Evolutionary conservation across 2,888 invertebrate species (phyloP), one percentile per base, ranked within the genome.

Genomic region (Dione vanillae): DNA sequence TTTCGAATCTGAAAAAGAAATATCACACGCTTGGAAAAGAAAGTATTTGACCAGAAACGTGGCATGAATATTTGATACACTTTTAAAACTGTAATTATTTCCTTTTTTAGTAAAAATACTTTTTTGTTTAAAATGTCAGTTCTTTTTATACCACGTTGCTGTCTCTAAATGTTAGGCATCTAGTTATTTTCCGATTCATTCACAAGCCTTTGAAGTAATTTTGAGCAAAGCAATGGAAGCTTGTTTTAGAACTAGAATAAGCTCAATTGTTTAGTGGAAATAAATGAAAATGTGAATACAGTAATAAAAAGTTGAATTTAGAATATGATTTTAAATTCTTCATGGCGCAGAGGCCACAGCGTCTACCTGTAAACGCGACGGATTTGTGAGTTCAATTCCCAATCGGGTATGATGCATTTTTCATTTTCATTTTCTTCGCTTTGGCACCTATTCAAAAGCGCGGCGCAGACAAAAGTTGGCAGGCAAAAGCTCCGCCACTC

Each of bases 161-260:
- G 56, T 11, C 14, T 19, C 56, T 58, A 1, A 27, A 9, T 14
- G 14, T n/a, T n/a, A 14, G 27, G 1, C 3, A 35, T n/a, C 59
- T 59, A 14, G 59, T 27, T 59, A 27, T 10, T 59, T 59, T 43
- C 43, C 59, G 9, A 41, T 14, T 20, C 19, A 41, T 27, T 59
- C 12, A 43, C n/a, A 19, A 59, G n/a, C 14, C 20, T 41, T 59
- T 14, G 14, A 14, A 20, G 43, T 41, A 59, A 27, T 43, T 8
- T 43, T 59, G 59, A 59, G 20, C 43, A 59, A 59, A 59, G 59
- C 59, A 14, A 59, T 19, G n/a, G 19, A 59, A 27, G n/a, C 41
- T 43, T 20, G 41, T 59, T 12, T 43, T 43, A 11, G 10, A 59
- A 43, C 43, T 27, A 27, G 10, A 7, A n/a, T 14, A 43, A 43